Evolutionary conservation across 2,797 vertebrate genomes (phyloP), one percentile per base, ranked within the genome.

Genomic region (Alfaro cultratus): DNA sequence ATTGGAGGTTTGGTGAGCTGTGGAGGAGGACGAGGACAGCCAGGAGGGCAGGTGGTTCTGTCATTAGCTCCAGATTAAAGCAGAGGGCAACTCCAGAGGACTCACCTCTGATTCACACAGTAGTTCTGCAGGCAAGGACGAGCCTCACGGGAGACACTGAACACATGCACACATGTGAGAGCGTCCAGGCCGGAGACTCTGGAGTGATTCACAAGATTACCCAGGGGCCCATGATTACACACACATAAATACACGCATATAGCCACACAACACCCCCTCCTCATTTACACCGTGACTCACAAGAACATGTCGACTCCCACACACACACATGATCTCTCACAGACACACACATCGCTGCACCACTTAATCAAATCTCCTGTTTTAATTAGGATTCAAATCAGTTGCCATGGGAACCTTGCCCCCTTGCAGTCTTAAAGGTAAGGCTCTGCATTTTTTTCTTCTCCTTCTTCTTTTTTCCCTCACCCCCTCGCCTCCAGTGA

Each of bases 311-410:
- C 7, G 1, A 88, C 89, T 82, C 90, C 86, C 84, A 90, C 90
- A 83, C 76, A 87, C 72, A 82, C 47, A 84, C 79, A 81, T 78
- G 79, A 64, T 73, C 74, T 67, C 75, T 23, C 64, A 72, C 70
- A 36, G 62, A 47, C 70, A 76, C 45, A 55, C 83, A 83, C 79
- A 62, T 23, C 16, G 29, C 73, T 84, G 85, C 86, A 88, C 91
- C 94, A 95, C 95, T 95, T 95, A 95, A 94, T 95, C 93, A 91
- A 93, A 94, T 91, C 90, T 89, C 90, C 89, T 79, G 91, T 93
- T 94, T 95, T 94, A 94, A 96, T 95, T 93, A 94, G 90, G 89
- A 94, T 92, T 94, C 87, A 94, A 90, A 95, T 95, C 93, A 91
- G 95, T 94, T 95, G 93, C 94, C 80, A 92, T 93, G 94, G 94